Evolutionary conservation across 1,140 invertebrate species (phyloP).

Genomic region (Drosophila ficusphila): DNA sequence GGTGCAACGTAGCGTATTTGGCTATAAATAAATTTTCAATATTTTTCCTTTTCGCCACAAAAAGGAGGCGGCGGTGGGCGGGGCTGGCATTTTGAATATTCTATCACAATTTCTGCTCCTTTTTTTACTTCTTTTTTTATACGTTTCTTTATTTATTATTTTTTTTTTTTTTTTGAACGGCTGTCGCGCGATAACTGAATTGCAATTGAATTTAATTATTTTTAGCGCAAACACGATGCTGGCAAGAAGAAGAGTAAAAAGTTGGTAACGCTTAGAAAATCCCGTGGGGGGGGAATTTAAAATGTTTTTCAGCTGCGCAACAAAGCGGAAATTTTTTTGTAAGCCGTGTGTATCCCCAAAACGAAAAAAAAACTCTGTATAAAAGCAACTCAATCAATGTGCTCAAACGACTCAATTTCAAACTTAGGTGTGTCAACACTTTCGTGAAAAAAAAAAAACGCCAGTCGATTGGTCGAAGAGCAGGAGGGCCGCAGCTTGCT

Average conservation of each 20-base stretch:
- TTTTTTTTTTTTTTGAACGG: background rate
- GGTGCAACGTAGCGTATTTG: slow-evolving; percentile 74
- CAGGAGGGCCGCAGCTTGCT: slow-evolving; percentile 1
- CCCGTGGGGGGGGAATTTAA: slow-evolving; percentile 2
- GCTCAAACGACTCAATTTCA: slow-evolving; percentile 36
- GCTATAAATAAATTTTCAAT: slow-evolving; percentile 78
- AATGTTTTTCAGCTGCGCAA: slow-evolving; percentile 20
- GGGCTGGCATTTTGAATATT: slow-evolving; percentile 18
- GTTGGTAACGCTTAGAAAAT: slow-evolving; percentile 5
- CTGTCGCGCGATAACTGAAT: slow-evolving; percentile 28
- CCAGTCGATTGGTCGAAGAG: background rate
- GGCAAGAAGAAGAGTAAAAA: background rate
- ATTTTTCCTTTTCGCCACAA: slow-evolving; percentile 33
- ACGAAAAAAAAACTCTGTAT: background rate
- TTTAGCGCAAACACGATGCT: slow-evolving; percentile 4
- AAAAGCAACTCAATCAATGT: slow-evolving; percentile 41
- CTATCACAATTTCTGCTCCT: slow-evolving; percentile 20
- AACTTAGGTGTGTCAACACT: slow-evolving; percentile 37
- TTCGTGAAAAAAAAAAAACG: slow-evolving; percentile 19
- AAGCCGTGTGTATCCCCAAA: slow-evolving; percentile 8
- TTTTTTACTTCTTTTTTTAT: background rate
- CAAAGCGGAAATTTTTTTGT: slow-evolving; percentile 29
- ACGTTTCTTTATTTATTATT: background rate
- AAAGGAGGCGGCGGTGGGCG: background rate
- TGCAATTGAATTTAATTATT: slow-evolving; percentile 44